Base-by-base conservation (phyloP, 2,113 vertebrate species). In the Nothoprocta perdicaria region DNA sequence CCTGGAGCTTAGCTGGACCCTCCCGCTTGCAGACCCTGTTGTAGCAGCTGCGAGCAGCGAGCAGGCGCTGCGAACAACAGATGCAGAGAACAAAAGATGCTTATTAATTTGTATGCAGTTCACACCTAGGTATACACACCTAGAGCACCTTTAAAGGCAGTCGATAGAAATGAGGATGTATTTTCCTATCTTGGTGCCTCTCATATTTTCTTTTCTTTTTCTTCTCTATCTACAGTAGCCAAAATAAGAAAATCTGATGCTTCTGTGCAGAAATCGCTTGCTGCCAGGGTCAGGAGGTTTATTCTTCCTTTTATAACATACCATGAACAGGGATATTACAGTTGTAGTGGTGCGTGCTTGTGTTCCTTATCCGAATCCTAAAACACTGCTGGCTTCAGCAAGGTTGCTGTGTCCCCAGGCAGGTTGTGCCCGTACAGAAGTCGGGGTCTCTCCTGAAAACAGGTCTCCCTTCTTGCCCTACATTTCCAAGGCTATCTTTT, bases 51-150 rank as follows among this genome's bases (percentile, higher is more conserved):
- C 65, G 81, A 63, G 38, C 0, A 41, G 35, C n/a, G 77, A 50
- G 40, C 75, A 29, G 48, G 45, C 5, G 3, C 73, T 43, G 82
- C 90, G 78, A 71, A 5, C 77, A 80, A 91, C 92, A 72, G 73
- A 62, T 27, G 41, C 46, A 0, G 67, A 89, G 94, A 96, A 96
- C 92, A 96, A 96, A 95, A 95, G 90, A 91, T 45, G 85, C 50
- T 6, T 27, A 10, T n/a, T 91, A 2, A 95, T 96, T 73, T 91
- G 95, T 96, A 97, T 96, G 95, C 95, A 4, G 87, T 55, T 90
- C 95, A 96, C 93, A 91, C 86, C 85, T 78, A 53, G 21, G 55
- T 67, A 22, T 50, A 21, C 88, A 43, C 84, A 95, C 95, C 91
- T 92, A 68, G 24, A 80, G 22, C 90, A 89, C 82, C 82, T 91